A percentile compares a stretch with the other conserved stretches of the same genome.
Evolutionary conservation across 2,888 invertebrate species (phyloP).

Genomic region (Lasius fuliginosus): DNA sequence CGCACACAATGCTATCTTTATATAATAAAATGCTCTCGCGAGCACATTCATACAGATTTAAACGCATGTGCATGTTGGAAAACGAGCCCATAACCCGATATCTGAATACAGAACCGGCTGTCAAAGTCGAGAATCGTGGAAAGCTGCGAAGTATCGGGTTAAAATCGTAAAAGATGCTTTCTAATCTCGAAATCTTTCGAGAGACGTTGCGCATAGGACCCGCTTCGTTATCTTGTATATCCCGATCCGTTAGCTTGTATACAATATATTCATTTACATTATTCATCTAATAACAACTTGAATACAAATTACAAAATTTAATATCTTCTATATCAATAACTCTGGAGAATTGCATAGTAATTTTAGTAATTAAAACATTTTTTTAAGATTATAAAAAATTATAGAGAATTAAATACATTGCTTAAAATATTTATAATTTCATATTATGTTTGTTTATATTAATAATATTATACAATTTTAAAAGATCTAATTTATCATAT

Average conservation of each 20-base stretch:
- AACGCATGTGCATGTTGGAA: slow-evolving; percentile 33
- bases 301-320: not conserved
- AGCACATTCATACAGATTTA: slow-evolving; percentile 46
- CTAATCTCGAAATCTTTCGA: slow-evolving; percentile 28
- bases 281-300: not conserved
- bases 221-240: not conserved
- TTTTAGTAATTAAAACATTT: not conserved
- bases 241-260: not conserved
- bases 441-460: not conserved
- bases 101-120: slow-evolving; percentile 70
- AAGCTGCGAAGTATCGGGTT: slow-evolving; percentile 59
- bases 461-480: not conserved
- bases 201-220: not conserved
- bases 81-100: slow-evolving; percentile 62
- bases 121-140: slow-evolving; percentile 66
- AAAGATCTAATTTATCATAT: not conserved
- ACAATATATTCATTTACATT: not conserved
- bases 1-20: slow-evolving; percentile 65
- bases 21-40: slow-evolving; percentile 42
- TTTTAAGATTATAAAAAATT: slow-evolving; percentile 9
- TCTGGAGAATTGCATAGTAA: not conserved
- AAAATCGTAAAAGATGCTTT: slow-evolving; percentile 43
- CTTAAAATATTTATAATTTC: not conserved
- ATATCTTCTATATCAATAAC: not conserved
- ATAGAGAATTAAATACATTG: not conserved